Base-by-base conservation (phyloP, 2,797 vertebrate species). In the Lerista edwardsae region DNA sequence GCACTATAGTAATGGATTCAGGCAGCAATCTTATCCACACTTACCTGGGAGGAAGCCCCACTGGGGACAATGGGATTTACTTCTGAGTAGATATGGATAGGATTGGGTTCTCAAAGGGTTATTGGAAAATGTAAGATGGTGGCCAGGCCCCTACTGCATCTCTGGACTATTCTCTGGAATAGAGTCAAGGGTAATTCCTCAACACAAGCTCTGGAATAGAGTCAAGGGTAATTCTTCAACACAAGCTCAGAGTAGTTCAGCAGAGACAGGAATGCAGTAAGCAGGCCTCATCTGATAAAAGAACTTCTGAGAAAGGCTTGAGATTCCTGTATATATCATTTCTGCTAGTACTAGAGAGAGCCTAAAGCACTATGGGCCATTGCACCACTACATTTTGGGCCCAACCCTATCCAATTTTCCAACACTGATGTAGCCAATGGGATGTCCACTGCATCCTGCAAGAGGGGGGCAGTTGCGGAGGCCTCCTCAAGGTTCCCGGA, bases 271-370 rank as follows among this genome's bases (percentile, higher is more conserved):
- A 14, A 29, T 83, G 25, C 21, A 29, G 64, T 15, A 65, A 34
- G 64, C 1, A 0, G 7, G 51, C 59, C 3, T 0, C 0, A 17
- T 34, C 68, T 39, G 47, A 67, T 27, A 4, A 55, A 76, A 64
- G 12, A 47, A 68, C 31, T 1, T 19, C 6, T 21, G 44, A 47
- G 44, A 86, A 7, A 78, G 74, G 1, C 8, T 34, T 31, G 78
- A 23, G 41, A 72, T 82, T 65, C 51, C 64, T 31, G 19, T 23
- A 34, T 65, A 12, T 1, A 44, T 82, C n/a, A 31, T 27, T 67
- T 55, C 44, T 79, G 21, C 5, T 67, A 31, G 31, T 34, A 64
- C 19, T 47, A 64, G 55, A 27, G n/a, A 15, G 21, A 64, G 39
- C 10, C 62, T 29, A 65, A 31, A 31, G 31, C 51, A 55, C 51